Percentiles rank a stretch among this genome's conserved stretches.
These are phyloP conservation scores for Lepidothrix coronata DNA, from an alignment of 2,113 vertebrate species.

Conservation along the genomic window DNA sequence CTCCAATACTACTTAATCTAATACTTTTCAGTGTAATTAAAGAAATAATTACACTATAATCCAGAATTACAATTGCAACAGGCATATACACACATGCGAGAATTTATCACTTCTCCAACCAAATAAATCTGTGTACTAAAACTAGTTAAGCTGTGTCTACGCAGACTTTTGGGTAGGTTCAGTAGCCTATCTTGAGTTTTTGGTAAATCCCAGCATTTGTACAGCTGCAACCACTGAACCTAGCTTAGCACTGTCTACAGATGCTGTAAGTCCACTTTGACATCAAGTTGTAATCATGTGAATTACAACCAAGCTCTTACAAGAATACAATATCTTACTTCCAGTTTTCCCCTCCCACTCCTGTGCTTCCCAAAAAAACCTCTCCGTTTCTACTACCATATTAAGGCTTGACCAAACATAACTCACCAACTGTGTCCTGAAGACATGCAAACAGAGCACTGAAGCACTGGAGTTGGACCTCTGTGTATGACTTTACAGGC, in stretches of 20 bases:
- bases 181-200: not conserved
- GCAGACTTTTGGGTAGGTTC: not conserved
- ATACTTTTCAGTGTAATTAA: not conserved
- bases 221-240: not conserved
- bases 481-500: not conserved
- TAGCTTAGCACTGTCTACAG: not conserved
- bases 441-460: not conserved
- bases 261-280: not conserved
- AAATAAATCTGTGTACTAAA: not conserved
- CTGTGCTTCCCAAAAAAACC: not conserved
- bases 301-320: not conserved
- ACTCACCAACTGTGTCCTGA: not conserved
- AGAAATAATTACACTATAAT: not conserved
- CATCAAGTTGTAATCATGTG: not conserved
- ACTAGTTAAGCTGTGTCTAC: not conserved
- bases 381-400: not conserved
- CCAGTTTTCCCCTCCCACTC: not conserved
- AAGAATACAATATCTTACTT: not conserved
- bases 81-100: not conserved
- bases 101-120: not conserved
- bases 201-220: not conserved
- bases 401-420: not conserved
- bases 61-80: not conserved
- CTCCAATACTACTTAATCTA: not conserved
- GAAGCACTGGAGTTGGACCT: not conserved